phyloP scores from a whole-genome alignment of 2,888 invertebrate species.

The Galeopsomyia nigrocyanea region DNA sequence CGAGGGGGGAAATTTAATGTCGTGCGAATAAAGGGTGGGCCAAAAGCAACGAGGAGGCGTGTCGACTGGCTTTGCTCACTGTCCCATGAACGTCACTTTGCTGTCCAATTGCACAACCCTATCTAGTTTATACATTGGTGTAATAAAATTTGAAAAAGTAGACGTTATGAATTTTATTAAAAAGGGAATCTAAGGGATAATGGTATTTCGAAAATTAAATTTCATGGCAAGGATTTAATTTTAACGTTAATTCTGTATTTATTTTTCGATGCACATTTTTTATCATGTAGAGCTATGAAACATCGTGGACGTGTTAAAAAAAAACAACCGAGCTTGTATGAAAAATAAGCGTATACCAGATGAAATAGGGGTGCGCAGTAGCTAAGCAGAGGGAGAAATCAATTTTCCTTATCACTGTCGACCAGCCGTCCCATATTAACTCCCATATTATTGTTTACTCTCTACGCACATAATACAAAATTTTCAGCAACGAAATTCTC shows the following conservation, averaged over 20 bases:
- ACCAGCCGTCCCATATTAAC: constrained; percentile 59
- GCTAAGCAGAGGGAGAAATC: constrained; percentile 58
- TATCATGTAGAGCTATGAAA: no score
- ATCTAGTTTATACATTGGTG: no score
- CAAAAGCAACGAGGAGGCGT: constrained; percentile 55
- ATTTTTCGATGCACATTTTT: no score
- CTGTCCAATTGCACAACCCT: constrained; percentile 46
- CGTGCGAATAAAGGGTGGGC: constrained; percentile 51
- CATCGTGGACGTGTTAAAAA: no score
- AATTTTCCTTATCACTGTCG: constrained; percentile 65
- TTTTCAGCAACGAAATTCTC: no score
- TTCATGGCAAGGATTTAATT: no score
- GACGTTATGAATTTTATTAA: no score
- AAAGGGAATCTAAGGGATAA: no score
- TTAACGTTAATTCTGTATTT: no score
- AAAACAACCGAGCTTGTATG: not conserved
- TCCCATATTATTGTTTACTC: constrained; percentile 51
- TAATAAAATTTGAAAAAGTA: no score
- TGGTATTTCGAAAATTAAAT: no score
- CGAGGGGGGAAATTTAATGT: constrained; percentile 1
- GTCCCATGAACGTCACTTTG: constrained; percentile 61
- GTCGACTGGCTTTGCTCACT: constrained; percentile 57
- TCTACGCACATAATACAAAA: not conserved
- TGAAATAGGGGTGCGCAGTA: constrained; percentile 16
- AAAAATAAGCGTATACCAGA: constrained; percentile 1